Evolutionary conservation across 2,113 vertebrate species (phyloP).

Genomic region (Origma solitaria): DNA sequence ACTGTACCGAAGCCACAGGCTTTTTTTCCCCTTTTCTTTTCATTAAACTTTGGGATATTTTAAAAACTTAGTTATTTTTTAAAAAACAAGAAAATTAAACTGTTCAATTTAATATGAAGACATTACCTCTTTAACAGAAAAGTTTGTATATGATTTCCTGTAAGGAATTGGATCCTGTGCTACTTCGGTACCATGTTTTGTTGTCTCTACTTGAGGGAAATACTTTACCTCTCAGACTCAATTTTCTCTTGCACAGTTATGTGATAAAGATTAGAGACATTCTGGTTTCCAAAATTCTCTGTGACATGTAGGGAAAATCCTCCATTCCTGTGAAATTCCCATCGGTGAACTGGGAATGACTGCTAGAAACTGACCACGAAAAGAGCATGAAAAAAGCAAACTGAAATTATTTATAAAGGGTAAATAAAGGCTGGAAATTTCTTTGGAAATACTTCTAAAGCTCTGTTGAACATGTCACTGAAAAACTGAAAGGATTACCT

Average conservation of each 20-base stretch:
- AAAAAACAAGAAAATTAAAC: background rate
- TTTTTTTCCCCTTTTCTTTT: background rate
- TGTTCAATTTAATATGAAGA: background rate
- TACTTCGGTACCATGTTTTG: background rate
- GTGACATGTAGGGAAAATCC: background rate
- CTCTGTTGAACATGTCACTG: background rate
- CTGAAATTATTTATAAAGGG: background rate
- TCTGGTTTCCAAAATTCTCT: background rate
- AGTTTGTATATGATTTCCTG: background rate
- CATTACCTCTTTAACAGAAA: background rate
- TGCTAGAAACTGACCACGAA: background rate
- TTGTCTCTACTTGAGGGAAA: background rate
- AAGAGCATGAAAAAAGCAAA: background rate
- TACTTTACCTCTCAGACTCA: background rate
- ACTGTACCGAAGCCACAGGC: background rate
- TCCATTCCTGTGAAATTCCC: background rate
- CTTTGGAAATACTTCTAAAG: conserved; percentile 18
- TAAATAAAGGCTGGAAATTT: background rate
- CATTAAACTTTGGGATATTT: background rate
- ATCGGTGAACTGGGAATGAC: background rate
- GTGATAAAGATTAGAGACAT: background rate
- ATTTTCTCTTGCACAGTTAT: background rate
- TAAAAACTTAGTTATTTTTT: background rate
- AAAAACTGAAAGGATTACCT: background rate
- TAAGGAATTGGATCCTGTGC: background rate